Conservation (phyloP, 2,888 invertebrate species). For the Cryptosula pallasiana region DNA sequence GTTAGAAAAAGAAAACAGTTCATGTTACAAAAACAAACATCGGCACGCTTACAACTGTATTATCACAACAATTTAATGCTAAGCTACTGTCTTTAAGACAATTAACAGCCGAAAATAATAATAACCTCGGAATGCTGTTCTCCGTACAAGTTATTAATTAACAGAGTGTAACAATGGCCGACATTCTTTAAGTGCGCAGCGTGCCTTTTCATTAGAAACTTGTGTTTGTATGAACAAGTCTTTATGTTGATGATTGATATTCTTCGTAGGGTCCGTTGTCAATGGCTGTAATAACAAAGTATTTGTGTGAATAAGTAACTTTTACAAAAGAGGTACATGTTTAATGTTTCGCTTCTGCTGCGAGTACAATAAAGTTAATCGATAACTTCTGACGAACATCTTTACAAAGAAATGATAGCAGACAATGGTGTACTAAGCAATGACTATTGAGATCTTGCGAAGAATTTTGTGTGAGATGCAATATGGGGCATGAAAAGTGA, state of each 20-base stretch:
- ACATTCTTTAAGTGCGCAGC: not conserved
- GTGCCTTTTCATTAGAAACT: not conserved
- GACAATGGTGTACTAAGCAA: not conserved
- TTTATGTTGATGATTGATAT: not conserved
- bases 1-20: not conserved
- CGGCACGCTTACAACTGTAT: not conserved
- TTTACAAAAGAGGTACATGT: not conserved
- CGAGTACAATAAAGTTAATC: not conserved
- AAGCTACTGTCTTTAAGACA: not conserved
- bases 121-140: constrained; percentile 6
- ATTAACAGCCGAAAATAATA: not conserved
- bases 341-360: not conserved
- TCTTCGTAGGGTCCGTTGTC: not conserved
- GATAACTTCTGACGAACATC: not conserved
- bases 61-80: not conserved
- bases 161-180: not conserved
- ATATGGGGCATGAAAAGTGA: too few relatives aligned
- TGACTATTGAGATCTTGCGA: too few relatives aligned
- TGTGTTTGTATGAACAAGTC: constrained; percentile 22
- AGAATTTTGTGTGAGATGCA: too few relatives aligned
- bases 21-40: not conserved
- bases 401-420: not conserved
- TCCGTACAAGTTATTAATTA: constrained; percentile 8
- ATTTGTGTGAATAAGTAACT: not conserved
- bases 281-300: not conserved